Percentiles rank a stretch among this genome's conserved stretches.
Evolutionary conservation across 2,797 vertebrate species (phyloP).

Genomic region (Chaenodraco wilsoni): DNA sequence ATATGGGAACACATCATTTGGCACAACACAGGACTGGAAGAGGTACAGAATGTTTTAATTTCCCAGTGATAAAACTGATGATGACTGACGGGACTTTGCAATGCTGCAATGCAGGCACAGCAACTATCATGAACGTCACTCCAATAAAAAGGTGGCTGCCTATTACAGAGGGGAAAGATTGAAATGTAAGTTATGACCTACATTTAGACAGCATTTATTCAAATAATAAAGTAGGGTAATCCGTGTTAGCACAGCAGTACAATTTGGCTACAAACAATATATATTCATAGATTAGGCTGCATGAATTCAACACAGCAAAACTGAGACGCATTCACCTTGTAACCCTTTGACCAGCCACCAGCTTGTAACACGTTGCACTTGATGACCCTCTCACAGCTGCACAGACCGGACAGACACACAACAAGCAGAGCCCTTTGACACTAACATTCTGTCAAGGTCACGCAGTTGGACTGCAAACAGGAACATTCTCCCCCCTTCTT

Average conservation of each 20-base stretch:
- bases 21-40: not conserved
- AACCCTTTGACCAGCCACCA: not conserved
- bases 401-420: not conserved
- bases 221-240: slow-evolving; percentile 31
- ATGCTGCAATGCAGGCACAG: too few species aligned
- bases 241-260: not conserved
- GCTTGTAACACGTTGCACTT: not conserved
- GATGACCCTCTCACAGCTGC: not conserved
- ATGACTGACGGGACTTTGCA: not conserved
- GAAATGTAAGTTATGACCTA: not conserved
- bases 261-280: not conserved
- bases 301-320: not conserved
- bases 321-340: not conserved
- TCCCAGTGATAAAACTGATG: not conserved
- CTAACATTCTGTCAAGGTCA: slow-evolving; percentile 11
- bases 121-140: not conserved
- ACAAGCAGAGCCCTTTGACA: not conserved
- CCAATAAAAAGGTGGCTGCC: not conserved
- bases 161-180: not conserved
- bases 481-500: not conserved
- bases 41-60: not conserved
- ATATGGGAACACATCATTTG: not conserved
- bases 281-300: not conserved
- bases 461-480: slow-evolving; percentile 2
- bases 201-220: slow-evolving; percentile 20